Conservation (phyloP, 2,888 invertebrate species). For the Resseliella maxima region DNA sequence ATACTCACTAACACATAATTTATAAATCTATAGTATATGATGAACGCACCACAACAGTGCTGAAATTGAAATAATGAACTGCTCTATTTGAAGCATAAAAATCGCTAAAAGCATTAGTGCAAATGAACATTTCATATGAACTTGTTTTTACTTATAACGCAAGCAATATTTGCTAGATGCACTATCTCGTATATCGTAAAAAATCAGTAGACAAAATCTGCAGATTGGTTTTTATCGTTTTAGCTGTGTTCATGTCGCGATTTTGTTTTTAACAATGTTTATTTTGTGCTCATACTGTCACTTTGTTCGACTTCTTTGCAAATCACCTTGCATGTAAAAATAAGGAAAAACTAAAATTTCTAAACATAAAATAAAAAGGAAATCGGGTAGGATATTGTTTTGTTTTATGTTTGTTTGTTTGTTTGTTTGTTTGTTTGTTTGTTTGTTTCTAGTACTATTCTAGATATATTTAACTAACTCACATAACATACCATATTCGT, state of each 20-base stretch:
- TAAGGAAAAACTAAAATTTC: neutral
- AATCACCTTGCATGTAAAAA: neutral
- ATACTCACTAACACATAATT: too few relatives aligned
- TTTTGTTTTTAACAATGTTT: neutral
- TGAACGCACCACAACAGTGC: too few relatives aligned
- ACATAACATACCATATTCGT: conserved; percentile 7
- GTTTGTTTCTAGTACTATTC: neutral
- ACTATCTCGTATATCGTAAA: too few relatives aligned
- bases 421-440: neutral
- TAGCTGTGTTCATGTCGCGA: neutral
- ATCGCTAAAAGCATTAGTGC: too few relatives aligned
- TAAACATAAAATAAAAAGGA: neutral
- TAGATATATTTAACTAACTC: neutral
- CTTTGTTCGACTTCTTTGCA: neutral
- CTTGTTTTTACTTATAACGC: too few relatives aligned
- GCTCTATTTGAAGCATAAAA: too few relatives aligned
- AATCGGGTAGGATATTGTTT: neutral
- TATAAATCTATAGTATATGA: too few relatives aligned
- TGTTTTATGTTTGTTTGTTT: neutral
- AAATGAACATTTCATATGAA: too few relatives aligned
- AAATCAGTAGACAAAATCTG: neutral
- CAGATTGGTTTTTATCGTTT: neutral
- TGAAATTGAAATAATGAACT: too few relatives aligned
- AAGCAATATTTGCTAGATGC: too few relatives aligned
- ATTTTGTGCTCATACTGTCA: neutral